Percentiles rank a stretch among this genome's conserved stretches.
Evolutionary conservation across 2,113 vertebrate species (phyloP).

Genomic region (Vulpes lagopus): DNA sequence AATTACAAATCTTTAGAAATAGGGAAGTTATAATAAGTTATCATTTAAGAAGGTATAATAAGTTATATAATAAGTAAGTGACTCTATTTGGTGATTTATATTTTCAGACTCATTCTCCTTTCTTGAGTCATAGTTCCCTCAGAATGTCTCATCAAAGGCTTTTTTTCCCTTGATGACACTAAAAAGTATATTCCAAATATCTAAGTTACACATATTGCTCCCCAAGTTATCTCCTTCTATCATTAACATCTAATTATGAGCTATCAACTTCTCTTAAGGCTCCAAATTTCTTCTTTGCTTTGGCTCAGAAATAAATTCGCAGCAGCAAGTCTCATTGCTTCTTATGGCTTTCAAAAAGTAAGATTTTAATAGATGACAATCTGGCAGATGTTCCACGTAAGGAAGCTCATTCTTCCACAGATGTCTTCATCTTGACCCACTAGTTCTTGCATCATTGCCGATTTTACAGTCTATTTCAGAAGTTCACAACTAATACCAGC

Average conservation of each 20-base stretch:
- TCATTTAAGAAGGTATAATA: background rate
- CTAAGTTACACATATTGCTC: background rate
- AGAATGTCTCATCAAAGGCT: background rate
- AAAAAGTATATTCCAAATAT: background rate
- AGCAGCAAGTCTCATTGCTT: background rate
- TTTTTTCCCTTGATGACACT: background rate
- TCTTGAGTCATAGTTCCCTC: background rate
- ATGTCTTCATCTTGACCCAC: background rate
- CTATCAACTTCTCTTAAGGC: background rate
- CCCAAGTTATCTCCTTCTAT: background rate
- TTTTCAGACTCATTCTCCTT: background rate
- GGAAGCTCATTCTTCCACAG: background rate
- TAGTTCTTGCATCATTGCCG: background rate
- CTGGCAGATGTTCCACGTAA: background rate
- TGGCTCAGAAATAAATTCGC: background rate
- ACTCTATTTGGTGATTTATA: background rate
- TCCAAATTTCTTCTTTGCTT: background rate
- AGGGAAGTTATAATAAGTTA: background rate
- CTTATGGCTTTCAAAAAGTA: background rate
- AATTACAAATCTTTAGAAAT: background rate
- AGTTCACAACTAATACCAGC: background rate
- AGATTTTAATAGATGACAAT: background rate
- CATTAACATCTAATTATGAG: background rate
- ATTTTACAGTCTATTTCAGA: background rate
- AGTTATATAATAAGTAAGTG: background rate